Evolutionary conservation across 64 coral and sea anemone species (phyloP).

Genomic region (Hydrozoanthus tunicans): DNA sequence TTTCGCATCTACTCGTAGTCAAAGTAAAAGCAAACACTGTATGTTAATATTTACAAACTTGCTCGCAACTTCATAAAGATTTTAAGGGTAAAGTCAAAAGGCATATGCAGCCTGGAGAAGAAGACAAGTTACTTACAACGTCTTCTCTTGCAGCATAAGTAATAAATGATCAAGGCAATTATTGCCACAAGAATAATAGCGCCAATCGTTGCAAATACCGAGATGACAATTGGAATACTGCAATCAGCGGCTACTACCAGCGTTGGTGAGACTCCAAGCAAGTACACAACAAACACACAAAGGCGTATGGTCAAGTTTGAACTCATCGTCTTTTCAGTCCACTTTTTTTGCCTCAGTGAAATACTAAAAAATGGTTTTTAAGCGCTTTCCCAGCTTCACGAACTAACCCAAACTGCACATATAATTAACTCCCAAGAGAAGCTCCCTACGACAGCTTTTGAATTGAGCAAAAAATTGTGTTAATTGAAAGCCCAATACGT

Average conservation of each 20-base stretch:
- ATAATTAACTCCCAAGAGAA: slow-evolving; percentile 42
- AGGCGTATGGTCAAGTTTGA: neutral
- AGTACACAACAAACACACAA: neutral
- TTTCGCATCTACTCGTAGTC: slow-evolving; percentile 5
- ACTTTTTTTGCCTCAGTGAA: neutral
- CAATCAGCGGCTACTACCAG: slow-evolving; percentile 22
- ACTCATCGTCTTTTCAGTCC: neutral
- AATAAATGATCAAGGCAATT: neutral
- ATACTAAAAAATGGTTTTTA: neutral
- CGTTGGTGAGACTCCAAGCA: neutral
- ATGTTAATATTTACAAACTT: neutral
- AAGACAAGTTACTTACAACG: slow-evolving; percentile 14
- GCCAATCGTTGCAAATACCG: slow-evolving; percentile 25
- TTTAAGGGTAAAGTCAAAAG: neutral
- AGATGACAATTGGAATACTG: slow-evolving; percentile 6
- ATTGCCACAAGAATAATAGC: neutral
- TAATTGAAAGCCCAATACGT: neutral
- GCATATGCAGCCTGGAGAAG: neutral
- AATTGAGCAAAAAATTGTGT: slow-evolving; percentile 11
- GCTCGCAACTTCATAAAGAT: neutral
- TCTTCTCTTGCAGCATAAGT: slow-evolving; percentile 14
- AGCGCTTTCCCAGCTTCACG: neutral
- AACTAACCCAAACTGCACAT: neutral
- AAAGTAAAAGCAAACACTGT: neutral
- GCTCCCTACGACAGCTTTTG: neutral